These are phyloP conservation scores for Aplodontia rufa DNA, from an alignment of 2,113 vertebrate genomes.

Conservation along the genomic window DNA sequence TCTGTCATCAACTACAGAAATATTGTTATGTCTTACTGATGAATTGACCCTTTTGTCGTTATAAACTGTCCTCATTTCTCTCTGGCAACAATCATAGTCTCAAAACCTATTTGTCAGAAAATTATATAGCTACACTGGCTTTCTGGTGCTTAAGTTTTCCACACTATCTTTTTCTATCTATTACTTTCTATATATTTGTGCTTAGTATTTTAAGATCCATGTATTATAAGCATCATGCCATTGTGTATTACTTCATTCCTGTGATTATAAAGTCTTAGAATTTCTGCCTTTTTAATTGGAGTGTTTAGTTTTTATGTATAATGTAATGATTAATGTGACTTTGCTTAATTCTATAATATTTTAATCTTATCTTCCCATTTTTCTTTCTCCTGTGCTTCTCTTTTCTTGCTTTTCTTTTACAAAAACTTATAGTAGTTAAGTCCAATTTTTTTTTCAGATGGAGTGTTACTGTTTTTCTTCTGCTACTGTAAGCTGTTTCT, in stretches of 20 bases:
- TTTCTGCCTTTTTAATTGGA: not conserved
- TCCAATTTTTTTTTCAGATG: too few relatives aligned
- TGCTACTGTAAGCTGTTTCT: too few relatives aligned
- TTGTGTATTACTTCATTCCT: not conserved
- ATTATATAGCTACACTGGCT: not conserved
- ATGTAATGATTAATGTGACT: too few relatives aligned
- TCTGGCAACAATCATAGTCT: slow-evolving; percentile 5
- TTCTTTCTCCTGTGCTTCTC: too few relatives aligned
- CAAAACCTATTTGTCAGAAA: slow-evolving; percentile 29
- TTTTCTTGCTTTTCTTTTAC: too few relatives aligned
- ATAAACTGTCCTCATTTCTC: slow-evolving; percentile 30
- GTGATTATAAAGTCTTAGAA: not conserved
- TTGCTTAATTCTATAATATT: too few relatives aligned
- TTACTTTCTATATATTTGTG: not conserved
- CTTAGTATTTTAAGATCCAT: not conserved
- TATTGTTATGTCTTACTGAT: slow-evolving; percentile 36
- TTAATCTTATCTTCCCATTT: too few relatives aligned
- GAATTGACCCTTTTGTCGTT: slow-evolving; percentile 24
- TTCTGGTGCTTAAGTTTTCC: not conserved
- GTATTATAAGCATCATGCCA: not conserved
- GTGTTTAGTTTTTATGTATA: too few relatives aligned
- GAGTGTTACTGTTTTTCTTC: too few relatives aligned
- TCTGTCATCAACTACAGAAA: slow-evolving; percentile 53
- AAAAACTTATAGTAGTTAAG: too few relatives aligned
- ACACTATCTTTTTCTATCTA: not conserved